Base-by-base conservation (phyloP, 2,797 vertebrate genomes). In the Anguilla pacifica region DNA sequence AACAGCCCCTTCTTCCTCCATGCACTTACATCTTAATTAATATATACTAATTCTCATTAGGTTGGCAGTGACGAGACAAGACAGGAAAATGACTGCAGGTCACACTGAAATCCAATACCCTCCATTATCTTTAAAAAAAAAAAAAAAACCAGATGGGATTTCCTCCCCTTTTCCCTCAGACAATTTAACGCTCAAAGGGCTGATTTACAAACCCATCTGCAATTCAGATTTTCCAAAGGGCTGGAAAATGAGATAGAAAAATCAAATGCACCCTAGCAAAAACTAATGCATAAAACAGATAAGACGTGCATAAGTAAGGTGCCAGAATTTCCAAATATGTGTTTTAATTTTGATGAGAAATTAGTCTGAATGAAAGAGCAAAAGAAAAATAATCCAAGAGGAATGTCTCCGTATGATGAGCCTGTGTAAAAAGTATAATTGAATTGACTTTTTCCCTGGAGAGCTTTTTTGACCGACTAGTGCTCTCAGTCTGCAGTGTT, bases 31-130 rank as follows among this genome's bases (percentile, higher is more conserved):
- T 84, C 85, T 91, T 92, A 89, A 92, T 92, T 92, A 91, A 90
- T 74, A 35, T 79, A 57, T 86, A 89, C n/a, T 77, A 88, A 89
- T 89, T 88, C 88, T 91, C 87, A 91, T 93, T 92, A 90, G 88
- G 87, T 84, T 57, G 72, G 19, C 61, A 72, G 79, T 82, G 89
- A 88, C 53, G 46, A 86, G 67, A 51, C 19, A 28, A 88, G 85
- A 83, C 35, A n/a, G 49, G 46, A 35, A 83, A 83, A 81, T 39
- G 49, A 84, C 84, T 84, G 83, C 83, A 79, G 87, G 70, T 88
- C 88, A 51, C 4, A 43, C 10, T 53, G 85, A 81, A 88, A 90
- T 82, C 72, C 86, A 82, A 82, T 85, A 85, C 46, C 83, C 70
- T 83, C 84, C 74, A 86, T 89, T 84, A 79, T 83, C 85, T 81